Percentiles rank a stretch among this genome's conserved stretches.
Conservation (phyloP, 2,888 invertebrate species). For the Morpho helenor region DNA sequence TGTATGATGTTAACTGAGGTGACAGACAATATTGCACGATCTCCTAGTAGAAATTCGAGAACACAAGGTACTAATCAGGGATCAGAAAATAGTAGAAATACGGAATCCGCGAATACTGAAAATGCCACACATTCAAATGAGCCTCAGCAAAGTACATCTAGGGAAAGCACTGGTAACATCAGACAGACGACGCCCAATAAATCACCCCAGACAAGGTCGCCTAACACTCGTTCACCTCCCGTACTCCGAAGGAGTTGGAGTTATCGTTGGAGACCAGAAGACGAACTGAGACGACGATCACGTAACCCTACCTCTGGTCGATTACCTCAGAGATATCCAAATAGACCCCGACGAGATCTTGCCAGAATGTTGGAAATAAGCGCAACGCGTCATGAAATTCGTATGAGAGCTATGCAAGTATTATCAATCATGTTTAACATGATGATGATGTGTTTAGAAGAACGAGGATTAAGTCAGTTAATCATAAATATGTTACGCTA, state of each 20-base stretch:
- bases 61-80: conserved; percentile 32
- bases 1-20: conserved; percentile 67
- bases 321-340: conserved; percentile 43
- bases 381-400: conserved; percentile 66
- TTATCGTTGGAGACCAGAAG: conserved; percentile 57
- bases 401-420: conserved; percentile 73
- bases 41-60: conserved; percentile 36
- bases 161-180: conserved; percentile 32
- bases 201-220: conserved; percentile 38
- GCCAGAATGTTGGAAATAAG: conserved; percentile 60
- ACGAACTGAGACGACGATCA: conserved; percentile 51
- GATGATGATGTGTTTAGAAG: conserved; percentile 76
- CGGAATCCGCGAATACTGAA: conserved; percentile 25
- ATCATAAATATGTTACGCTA: conserved; percentile 67
- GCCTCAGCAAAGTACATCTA: conserved; percentile 32
- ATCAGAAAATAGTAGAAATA: conserved; percentile 33
- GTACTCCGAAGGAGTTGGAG: conserved; percentile 47
- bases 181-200: conserved; percentile 31
- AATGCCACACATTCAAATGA: conserved; percentile 26
- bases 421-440: conserved; percentile 74
- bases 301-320: conserved; percentile 43
- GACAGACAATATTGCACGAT: conserved; percentile 46
- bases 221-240: conserved; percentile 40
- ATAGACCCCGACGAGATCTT: conserved; percentile 53
- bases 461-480: conserved; percentile 63